Evolutionary conservation across 2,888 invertebrate genomes (phyloP).

Genomic region (Cantharis rufa): DNA sequence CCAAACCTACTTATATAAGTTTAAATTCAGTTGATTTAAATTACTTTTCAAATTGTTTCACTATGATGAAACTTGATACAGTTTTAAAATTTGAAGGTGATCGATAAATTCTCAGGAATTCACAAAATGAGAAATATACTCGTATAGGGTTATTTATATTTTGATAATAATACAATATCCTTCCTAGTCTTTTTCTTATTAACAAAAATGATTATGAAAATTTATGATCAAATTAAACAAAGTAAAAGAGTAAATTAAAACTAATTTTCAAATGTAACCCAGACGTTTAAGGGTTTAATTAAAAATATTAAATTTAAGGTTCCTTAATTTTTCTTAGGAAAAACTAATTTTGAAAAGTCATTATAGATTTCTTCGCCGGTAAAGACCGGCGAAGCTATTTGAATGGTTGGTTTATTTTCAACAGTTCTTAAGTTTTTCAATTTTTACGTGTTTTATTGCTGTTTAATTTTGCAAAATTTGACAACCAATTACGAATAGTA

Average conservation of each 20-base stretch:
- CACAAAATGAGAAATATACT: neutral
- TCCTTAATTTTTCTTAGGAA: neutral
- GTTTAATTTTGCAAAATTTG: neutral
- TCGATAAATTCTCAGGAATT: neutral
- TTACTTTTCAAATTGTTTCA: neutral
- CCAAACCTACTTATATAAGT: neutral
- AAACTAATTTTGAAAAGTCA: neutral
- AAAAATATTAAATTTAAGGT: neutral
- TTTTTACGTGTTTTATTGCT: neutral
- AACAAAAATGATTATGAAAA: neutral
- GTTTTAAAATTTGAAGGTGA: neutral
- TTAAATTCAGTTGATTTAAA: neutral
- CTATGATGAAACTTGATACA: neutral
- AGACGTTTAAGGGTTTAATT: neutral
- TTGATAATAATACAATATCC: neutral
- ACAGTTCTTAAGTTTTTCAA: neutral
- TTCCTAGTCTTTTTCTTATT: neutral
- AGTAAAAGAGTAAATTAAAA: neutral
- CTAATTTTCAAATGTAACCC: neutral
- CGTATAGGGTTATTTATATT: neutral
- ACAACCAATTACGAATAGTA: neutral
- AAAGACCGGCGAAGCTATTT: neutral
- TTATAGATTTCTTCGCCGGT: neutral
- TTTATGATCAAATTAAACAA: neutral
- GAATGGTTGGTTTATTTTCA: neutral